Evolutionary conservation across 1,140 invertebrate genomes (phyloP).

Genomic region (Caenorhabditis briggsae): DNA sequence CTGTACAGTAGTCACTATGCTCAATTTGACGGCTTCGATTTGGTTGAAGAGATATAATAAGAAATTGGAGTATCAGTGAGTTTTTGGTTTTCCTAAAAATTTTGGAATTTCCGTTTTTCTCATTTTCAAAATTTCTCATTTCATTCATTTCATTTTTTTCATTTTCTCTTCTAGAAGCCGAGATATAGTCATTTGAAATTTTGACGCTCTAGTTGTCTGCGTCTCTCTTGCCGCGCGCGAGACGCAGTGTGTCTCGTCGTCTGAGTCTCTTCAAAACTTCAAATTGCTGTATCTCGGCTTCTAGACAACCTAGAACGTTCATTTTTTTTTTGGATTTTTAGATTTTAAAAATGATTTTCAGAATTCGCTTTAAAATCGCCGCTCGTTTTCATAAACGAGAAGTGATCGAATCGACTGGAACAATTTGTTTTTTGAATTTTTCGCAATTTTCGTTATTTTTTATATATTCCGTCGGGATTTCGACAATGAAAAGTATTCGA

Average conservation of each 20-base stretch:
- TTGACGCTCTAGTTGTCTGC: no score
- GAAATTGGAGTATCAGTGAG: conserved; percentile 33
- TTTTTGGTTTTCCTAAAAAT: no score
- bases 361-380: conserved; percentile 1
- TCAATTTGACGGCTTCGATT: conserved; percentile 10
- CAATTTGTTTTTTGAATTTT: conserved; percentile 16
- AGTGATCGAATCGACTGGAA: conserved; percentile 32
- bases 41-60: conserved; percentile 38
- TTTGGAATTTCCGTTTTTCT: no score
- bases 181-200: no score
- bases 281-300: no score
- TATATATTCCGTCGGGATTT: conserved; percentile 10
- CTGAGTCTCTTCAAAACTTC: no score
- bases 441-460: background rate
- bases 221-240: background rate
- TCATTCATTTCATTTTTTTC: no score
- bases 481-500: background rate
- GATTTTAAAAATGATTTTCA: no score
- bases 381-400: conserved; percentile 2
- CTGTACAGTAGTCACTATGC: background rate
- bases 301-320: no score
- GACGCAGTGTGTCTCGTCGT: background rate
- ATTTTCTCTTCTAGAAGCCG: no score
- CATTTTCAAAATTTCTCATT: no score
- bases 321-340: no score